Percentiles rank a stretch among this genome's conserved stretches.
Evolutionary conservation across 1,140 invertebrate genomes (phyloP).

Genomic region (Drosophila setifemur): DNA sequence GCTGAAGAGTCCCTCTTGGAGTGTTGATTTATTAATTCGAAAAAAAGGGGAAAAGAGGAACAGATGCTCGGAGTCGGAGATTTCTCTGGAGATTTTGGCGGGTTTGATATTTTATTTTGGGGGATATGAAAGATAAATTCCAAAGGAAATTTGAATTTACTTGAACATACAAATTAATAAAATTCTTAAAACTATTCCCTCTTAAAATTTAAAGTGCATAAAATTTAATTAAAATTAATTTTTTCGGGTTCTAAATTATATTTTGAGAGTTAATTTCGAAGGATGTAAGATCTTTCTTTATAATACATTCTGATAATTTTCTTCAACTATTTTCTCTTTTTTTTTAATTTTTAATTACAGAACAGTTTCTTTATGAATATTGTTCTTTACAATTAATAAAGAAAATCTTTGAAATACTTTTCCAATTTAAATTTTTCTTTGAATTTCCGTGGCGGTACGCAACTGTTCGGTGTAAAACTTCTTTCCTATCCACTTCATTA

Average conservation of each 20-base stretch:
- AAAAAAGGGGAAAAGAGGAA: neutral
- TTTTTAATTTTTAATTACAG: no score
- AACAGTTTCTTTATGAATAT: no score
- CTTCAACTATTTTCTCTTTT: no score
- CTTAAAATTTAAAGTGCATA: no score
- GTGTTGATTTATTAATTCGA: conserved; percentile 60
- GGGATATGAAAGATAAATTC: no score
- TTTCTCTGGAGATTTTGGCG: neutral
- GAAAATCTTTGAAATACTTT: neutral
- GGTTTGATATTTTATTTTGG: no score
- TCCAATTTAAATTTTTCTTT: neutral
- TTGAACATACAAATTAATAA: no score
- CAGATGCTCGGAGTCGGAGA: conserved; percentile 11
- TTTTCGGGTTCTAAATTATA: neutral
- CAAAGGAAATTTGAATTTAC: no score
- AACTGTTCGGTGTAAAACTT: neutral
- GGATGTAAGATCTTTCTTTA: no score
- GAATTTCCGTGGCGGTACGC: neutral
- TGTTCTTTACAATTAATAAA: neutral
- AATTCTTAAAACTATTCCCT: neutral
- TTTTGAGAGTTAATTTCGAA: no score
- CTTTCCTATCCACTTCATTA: conserved; percentile 36
- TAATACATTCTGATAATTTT: no score
- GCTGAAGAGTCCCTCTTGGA: neutral
- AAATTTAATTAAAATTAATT: neutral